Percentiles rank a stretch among this genome's conserved stretches.
These are phyloP conservation scores for Bagarius yarrelli DNA, from an alignment of 2,113 vertebrate genomes.

Conservation along the genomic window DNA sequence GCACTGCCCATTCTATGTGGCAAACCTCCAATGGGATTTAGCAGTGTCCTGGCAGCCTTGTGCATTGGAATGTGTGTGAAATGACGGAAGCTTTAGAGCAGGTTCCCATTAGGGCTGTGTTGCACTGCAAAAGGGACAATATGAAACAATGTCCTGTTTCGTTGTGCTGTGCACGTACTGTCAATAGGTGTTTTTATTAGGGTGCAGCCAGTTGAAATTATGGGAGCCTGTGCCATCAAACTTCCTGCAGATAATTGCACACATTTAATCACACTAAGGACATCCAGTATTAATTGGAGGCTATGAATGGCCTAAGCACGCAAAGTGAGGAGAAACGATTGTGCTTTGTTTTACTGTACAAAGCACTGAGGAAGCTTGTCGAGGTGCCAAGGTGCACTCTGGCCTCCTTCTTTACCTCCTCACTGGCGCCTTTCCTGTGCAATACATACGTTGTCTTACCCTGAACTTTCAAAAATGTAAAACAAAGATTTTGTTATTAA, in stretches of 20 bases:
- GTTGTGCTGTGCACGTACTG: slow-evolving; percentile 57
- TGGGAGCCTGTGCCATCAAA: slow-evolving; percentile 64
- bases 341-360: slow-evolving; percentile 66
- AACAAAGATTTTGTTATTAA: slow-evolving; percentile 57
- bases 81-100: slow-evolving; percentile 41
- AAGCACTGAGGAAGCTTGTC: slow-evolving; percentile 43
- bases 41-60: slow-evolving; percentile 31
- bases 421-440: slow-evolving; percentile 56
- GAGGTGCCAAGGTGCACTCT: slow-evolving; percentile 37
- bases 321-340: slow-evolving; percentile 58
- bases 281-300: slow-evolving; percentile 68
- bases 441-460: slow-evolving; percentile 19
- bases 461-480: slow-evolving; percentile 44
- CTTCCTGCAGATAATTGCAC: slow-evolving; percentile 68
- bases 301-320: slow-evolving; percentile 59
- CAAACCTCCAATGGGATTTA: slow-evolving; percentile 29
- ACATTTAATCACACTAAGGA: slow-evolving; percentile 65
- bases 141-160: slow-evolving; percentile 46
- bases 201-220: slow-evolving; percentile 62
- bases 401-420: slow-evolving; percentile 50
- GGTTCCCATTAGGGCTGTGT: slow-evolving; percentile 59
- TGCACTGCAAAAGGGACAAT: slow-evolving; percentile 20
- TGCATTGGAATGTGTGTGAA: slow-evolving; percentile 49
- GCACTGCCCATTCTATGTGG: slow-evolving; percentile 6
- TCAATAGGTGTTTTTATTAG: slow-evolving; percentile 57